A percentile compares a stretch with the other conserved stretches of the same genome.
Conservation (phyloP, 2,888 invertebrate genomes). For the Notodonta dromedarius region DNA sequence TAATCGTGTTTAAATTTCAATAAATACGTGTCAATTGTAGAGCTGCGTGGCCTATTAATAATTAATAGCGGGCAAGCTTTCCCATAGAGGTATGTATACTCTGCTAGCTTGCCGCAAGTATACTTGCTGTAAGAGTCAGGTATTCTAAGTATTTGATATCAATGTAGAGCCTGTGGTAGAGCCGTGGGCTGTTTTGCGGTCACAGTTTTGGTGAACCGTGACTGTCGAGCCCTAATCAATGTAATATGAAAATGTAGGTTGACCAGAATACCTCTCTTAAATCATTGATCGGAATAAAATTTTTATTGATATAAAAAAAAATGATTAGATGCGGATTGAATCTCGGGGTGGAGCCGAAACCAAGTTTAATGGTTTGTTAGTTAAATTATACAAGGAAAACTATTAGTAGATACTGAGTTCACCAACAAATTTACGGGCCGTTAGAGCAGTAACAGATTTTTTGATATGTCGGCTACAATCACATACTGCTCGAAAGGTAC, state of each 20-base stretch:
- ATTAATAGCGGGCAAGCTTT: slow-evolving; percentile 26
- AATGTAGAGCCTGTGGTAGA: not conserved
- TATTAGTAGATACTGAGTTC: no score
- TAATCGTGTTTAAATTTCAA: slow-evolving; percentile 26
- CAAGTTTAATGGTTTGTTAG: no score
- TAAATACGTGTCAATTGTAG: slow-evolving; percentile 27
- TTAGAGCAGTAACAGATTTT: no score
- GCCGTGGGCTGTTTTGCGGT: slow-evolving; percentile 19
- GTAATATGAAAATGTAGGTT: slow-evolving; percentile 16
- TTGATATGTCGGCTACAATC: no score
- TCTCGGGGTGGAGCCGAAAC: no score
- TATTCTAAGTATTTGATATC: not conserved
- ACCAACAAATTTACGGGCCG: no score
- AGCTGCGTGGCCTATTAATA: slow-evolving; percentile 27
- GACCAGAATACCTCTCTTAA: not conserved
- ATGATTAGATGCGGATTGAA: no score
- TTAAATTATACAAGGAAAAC: no score
- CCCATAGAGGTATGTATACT: slow-evolving; percentile 10
- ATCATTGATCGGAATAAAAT: not conserved
- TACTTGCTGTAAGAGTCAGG: no score
- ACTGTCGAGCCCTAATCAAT: slow-evolving; percentile 23
- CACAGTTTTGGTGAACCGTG: slow-evolving; percentile 26
- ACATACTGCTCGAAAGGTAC: no score
- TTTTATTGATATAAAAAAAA: no score
- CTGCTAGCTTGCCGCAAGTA: no score